Percentiles rank a stretch among this genome's conserved stretches.
Conservation (phyloP, 2,797 vertebrate genomes). For the Ciconia nigra region DNA sequence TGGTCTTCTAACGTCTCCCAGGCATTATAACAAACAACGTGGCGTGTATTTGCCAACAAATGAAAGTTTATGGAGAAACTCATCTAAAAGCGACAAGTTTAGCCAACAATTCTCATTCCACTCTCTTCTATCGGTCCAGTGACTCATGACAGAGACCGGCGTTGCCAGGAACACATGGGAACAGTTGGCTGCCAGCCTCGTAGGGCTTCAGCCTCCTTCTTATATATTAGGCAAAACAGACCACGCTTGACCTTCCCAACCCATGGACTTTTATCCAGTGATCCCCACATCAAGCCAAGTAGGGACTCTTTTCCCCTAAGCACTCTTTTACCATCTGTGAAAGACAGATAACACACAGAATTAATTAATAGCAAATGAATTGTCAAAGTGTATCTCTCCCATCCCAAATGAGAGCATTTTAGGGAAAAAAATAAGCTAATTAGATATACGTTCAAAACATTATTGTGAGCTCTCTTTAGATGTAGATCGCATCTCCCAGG, state of each 20-base stretch:
- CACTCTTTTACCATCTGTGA: not conserved
- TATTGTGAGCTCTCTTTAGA: not conserved
- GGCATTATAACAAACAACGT: fast-evolving
- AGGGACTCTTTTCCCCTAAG: not conserved
- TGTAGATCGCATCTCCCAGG: not conserved
- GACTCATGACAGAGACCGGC: too few species aligned
- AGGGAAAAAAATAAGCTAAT: not conserved
- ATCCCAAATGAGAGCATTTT: not conserved
- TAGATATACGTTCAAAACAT: not conserved
- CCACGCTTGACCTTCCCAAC: not conserved
- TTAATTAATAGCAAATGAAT: not conserved
- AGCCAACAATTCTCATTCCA: not conserved
- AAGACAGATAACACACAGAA: not conserved
- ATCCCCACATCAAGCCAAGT: not conserved
- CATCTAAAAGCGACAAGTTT: not conserved
- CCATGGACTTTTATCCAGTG: too few species aligned
- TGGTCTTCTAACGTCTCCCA: fast-evolving
- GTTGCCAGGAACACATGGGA: not conserved
- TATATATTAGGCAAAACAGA: not conserved
- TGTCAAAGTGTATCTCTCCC: not conserved
- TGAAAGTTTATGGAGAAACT: not conserved
- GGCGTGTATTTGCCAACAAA: fast-evolving
- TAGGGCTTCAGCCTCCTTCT: not conserved
- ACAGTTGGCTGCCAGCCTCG: not conserved
- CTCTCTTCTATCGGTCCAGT: not conserved